Conservation (phyloP, 2,888 invertebrate genomes). For the Nowickia ferox region DNA sequence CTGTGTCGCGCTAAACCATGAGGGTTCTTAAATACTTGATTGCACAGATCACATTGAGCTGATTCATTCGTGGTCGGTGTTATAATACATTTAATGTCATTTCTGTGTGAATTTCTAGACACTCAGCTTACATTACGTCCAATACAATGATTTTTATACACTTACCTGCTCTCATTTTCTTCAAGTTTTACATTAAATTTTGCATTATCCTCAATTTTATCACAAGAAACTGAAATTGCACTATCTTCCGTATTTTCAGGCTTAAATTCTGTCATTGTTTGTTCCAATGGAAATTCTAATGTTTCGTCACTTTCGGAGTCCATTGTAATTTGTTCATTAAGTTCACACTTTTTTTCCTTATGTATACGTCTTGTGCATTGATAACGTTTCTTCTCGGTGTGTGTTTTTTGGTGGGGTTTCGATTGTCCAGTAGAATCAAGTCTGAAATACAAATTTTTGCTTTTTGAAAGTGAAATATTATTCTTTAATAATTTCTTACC, state of each 20-base stretch:
- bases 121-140: neutral
- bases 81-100: neutral
- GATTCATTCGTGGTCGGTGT: neutral
- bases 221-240: neutral
- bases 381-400: neutral
- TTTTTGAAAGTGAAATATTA: neutral
- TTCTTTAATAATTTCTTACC: neutral
- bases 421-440: neutral
- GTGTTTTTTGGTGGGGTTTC: neutral
- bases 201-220: neutral
- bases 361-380: neutral
- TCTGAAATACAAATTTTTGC: neutral
- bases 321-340: neutral
- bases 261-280: conserved; percentile 8
- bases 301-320: neutral
- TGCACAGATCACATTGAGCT: conserved; percentile 73
- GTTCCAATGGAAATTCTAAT: conserved; percentile 3
- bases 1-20: conserved; percentile 72
- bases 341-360: neutral
- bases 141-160: neutral
- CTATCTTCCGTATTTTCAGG: neutral
- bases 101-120: neutral
- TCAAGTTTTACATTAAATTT: neutral
- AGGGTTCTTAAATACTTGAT: conserved; percentile 30
- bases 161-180: conserved; percentile 1